Conservation (phyloP, 2,113 vertebrate species). For the Columba janthina region DNA sequence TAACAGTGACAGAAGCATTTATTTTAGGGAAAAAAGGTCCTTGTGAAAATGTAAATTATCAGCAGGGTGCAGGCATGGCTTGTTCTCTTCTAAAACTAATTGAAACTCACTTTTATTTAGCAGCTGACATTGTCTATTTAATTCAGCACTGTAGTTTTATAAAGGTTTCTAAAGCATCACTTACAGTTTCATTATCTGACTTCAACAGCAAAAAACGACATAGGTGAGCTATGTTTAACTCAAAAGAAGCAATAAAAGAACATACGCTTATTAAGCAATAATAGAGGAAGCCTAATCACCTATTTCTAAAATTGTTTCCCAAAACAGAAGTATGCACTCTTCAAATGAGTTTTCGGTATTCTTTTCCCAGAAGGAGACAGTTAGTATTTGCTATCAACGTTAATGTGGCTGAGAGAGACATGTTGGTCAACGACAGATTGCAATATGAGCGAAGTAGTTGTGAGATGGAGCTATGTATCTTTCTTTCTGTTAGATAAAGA, state of each 20-base stretch:
- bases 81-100: background rate
- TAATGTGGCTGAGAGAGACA: background rate
- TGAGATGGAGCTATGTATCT: background rate
- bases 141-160: background rate
- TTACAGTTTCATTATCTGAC: background rate
- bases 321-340: background rate
- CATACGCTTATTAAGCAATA: background rate
- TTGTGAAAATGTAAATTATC: background rate
- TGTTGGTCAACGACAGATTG: background rate
- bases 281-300: background rate
- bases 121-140: background rate
- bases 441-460: background rate
- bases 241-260: background rate
- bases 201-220: background rate
- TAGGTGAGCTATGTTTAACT: background rate
- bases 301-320: constrained; percentile 18
- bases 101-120: background rate
- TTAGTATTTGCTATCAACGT: background rate
- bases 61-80: background rate
- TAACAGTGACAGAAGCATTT: background rate
- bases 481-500: background rate
- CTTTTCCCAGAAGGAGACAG: background rate
- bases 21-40: background rate
- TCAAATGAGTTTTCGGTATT: background rate
- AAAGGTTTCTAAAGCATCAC: background rate